A percentile compares a stretch with the other conserved stretches of the same genome.
Conservation (phyloP, 2,113 vertebrate genomes). For the Stegostoma tigrinum region DNA sequence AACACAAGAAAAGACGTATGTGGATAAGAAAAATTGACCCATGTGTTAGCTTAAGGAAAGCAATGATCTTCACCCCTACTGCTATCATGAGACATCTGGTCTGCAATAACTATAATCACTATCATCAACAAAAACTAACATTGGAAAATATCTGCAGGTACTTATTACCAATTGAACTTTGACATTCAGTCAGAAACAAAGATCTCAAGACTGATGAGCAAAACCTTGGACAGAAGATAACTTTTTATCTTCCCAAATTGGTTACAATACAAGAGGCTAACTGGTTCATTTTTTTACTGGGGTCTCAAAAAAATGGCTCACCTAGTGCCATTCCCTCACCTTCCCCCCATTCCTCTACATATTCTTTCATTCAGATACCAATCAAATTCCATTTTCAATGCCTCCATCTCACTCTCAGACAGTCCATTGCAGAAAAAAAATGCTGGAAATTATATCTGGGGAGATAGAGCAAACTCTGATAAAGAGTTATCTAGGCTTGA, state of each 20-base stretch:
- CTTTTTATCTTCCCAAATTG: neutral
- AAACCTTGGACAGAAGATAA: neutral
- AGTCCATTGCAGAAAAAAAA: too few species aligned
- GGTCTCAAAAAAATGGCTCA: neutral
- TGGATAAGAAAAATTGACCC: neutral
- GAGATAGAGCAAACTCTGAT: too few species aligned
- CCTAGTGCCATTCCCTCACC: neutral
- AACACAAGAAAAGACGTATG: neutral
- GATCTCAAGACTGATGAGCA: neutral
- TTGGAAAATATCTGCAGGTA: neutral
- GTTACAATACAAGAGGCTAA: neutral
- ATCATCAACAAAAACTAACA: neutral
- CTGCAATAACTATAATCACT: neutral
- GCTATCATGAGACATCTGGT: neutral
- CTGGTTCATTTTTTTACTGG: neutral
- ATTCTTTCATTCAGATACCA: too few species aligned
- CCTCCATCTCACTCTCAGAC: too few species aligned
- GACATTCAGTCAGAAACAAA: neutral
- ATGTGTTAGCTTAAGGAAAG: neutral
- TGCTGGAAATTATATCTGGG: too few species aligned
- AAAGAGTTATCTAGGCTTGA: too few species aligned
- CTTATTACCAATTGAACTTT: neutral
- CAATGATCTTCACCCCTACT: neutral
- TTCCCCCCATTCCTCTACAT: too few species aligned
- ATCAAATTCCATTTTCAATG: too few species aligned